Evolutionary conservation across 2,113 vertebrate genomes (phyloP).

Genomic region (Pipa parva): DNA sequence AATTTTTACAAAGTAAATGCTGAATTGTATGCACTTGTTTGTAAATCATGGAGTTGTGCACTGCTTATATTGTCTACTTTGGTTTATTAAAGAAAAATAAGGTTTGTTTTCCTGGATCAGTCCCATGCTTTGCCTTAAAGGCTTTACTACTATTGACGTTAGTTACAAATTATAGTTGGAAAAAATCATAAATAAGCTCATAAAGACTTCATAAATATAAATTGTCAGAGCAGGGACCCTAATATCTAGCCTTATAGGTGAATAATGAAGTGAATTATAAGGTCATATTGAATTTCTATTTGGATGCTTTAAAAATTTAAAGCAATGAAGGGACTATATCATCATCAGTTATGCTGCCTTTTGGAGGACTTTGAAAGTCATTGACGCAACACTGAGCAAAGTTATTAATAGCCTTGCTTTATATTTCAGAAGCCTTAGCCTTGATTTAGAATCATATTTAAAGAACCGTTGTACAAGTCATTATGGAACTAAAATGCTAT

Average conservation of each 20-base stretch:
- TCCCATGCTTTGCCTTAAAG: too few relatives aligned
- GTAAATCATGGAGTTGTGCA: too few relatives aligned
- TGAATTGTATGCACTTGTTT: too few relatives aligned
- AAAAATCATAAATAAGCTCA: constrained; percentile 16
- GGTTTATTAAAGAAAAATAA: too few relatives aligned
- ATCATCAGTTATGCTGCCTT: constrained; percentile 40
- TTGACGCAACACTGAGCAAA: constrained; percentile 26
- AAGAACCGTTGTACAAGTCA: not conserved
- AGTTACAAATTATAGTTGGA: constrained; percentile 15
- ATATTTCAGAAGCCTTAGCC: constrained; percentile 23
- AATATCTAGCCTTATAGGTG: constrained; percentile 20
- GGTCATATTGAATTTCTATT: constrained; percentile 42
- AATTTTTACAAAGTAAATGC: too few relatives aligned
- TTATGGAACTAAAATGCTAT: not conserved
- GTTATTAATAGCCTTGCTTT: constrained; percentile 41
- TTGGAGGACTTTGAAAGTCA: constrained; percentile 42
- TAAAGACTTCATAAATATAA: constrained; percentile 37
- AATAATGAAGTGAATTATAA: constrained; percentile 41
- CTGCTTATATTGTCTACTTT: too few relatives aligned
- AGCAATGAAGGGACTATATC: constrained; percentile 28
- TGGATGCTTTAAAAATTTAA: constrained; percentile 42
- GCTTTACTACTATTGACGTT: not conserved
- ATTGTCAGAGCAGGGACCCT: constrained; percentile 25
- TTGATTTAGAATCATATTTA: not conserved
- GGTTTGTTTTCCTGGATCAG: too few relatives aligned